Base-by-base conservation (phyloP, 2,113 vertebrate species). In the Chloebia gouldiae region DNA sequence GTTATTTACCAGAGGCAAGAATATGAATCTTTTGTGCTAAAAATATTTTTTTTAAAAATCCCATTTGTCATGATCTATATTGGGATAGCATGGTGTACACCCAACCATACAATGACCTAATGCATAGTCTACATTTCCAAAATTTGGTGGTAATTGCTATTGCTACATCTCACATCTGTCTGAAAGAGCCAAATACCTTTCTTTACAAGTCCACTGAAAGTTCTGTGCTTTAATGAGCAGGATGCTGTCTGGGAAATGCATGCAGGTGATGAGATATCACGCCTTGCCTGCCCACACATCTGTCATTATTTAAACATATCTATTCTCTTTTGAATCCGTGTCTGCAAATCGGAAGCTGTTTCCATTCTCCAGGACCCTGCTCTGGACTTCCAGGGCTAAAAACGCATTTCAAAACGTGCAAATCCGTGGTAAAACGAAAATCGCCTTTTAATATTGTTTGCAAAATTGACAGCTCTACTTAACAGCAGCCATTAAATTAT, bases 401-500 rank as follows among this genome's bases (percentile, higher is more conserved):
- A 96, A 95, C 8, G 57, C 85, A 90, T 93, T 97, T 97, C 51
- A 93, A 96, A 95, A 96, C 4, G 30, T 87, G 75, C 56, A 89
- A 89, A 96, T 81, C 60, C 56, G 81, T 14, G 63, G 94, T 72
- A 97, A 97, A 97, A 97, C 22, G 87, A 95, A 97, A 97, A 94
- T 90, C 87, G 95, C 93, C 94, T 88, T 93, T 89, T 81, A 96
- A 96, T 85, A 92, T 78, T 94, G 90, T 96, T 97, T 94, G 96
- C 88, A 94, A 95, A 97, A 96, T 51, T 81, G 96, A 97, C 95
- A 97, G 96, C 63, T 96, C 86, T 95, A 97, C 96, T 97, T 98
- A 98, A 95, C 75, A 93, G 92, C 95, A 96, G 92, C 95, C 94
- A 97, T 97, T 97, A 98, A 96, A 97, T 96, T 97, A 98, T 97